Evolutionary conservation across 2,888 invertebrate species (phyloP).

Genomic region (Willowsia nigromaculata): DNA sequence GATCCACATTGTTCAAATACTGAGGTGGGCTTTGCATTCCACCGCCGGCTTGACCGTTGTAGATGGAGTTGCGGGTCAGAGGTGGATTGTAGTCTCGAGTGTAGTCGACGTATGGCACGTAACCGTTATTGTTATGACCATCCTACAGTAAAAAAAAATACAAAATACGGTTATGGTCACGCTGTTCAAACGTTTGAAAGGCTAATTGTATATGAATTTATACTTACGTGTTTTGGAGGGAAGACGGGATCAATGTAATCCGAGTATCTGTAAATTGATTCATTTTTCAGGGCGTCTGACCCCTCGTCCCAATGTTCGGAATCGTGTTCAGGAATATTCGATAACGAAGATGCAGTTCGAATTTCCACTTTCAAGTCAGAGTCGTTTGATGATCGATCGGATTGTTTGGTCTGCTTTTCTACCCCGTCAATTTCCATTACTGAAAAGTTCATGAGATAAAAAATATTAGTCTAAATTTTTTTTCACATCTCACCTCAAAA

Average conservation of each 20-base stretch:
- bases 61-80: conserved; percentile 73
- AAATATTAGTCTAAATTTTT: neutral
- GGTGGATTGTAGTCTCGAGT: conserved; percentile 94
- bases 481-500: conserved; percentile 59
- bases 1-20: conserved; percentile 84
- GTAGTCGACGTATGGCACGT: conserved; percentile 93
- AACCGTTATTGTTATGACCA: conserved; percentile 91
- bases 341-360: conserved; percentile 83
- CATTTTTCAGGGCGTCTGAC: conserved; percentile 81
- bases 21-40: conserved; percentile 74
- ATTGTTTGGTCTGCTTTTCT: conserved; percentile 82
- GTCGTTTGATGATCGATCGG: conserved; percentile 93
- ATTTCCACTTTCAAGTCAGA: conserved; percentile 95
- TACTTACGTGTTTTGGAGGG: conserved; percentile 86
- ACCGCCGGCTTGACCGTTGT: conserved; percentile 71
- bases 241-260: conserved; percentile 90
- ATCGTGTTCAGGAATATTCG: conserved; percentile 79
- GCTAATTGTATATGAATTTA: neutral
- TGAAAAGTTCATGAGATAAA: conserved; percentile 46
- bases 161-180: neutral
- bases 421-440: conserved; percentile 82
- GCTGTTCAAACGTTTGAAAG: too few relatives aligned
- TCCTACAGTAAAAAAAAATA: conserved; percentile 82
- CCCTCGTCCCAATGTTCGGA: conserved; percentile 79
- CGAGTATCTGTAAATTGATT: conserved; percentile 81